Conservation (phyloP, 2,888 invertebrate species). For the Trachelus stipa region DNA sequence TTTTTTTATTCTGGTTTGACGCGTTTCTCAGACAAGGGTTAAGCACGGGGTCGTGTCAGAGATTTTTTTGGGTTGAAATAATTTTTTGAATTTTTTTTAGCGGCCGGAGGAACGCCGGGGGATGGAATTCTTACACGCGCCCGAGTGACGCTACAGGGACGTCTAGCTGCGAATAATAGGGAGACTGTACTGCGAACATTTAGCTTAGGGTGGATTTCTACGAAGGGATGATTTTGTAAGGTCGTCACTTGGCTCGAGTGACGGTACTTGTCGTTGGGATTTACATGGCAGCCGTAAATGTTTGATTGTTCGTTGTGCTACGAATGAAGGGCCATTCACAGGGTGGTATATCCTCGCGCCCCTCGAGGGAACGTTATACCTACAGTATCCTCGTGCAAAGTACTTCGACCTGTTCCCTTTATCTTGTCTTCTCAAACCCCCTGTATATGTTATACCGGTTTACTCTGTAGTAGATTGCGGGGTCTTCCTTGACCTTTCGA, state of each 20-base stretch:
- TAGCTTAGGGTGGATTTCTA: neutral
- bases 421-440: too few relatives aligned
- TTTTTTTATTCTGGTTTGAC: too few relatives aligned
- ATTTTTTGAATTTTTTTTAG: too few relatives aligned
- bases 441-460: too few relatives aligned
- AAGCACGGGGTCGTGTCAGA: too few relatives aligned
- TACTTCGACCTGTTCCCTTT: neutral
- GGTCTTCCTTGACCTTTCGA: neutral
- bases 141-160: neutral
- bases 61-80: too few relatives aligned
- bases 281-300: conserved; percentile 50
- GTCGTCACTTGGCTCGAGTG: conserved; percentile 33
- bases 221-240: conserved; percentile 23
- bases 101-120: too few relatives aligned
- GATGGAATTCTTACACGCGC: too few relatives aligned
- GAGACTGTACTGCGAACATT: neutral
- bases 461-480: neutral
- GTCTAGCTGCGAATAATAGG: neutral
- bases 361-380: neutral
- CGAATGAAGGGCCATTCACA: neutral
- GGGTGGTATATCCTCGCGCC: neutral
- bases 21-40: too few relatives aligned
- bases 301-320: conserved; percentile 42
- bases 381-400: neutral
- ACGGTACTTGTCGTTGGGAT: conserved; percentile 38